Percentiles rank a stretch among this genome's conserved stretches.
Evolutionary conservation across 2,797 vertebrate genomes (phyloP).

Genomic region (Lophotriccus pileatus): DNA sequence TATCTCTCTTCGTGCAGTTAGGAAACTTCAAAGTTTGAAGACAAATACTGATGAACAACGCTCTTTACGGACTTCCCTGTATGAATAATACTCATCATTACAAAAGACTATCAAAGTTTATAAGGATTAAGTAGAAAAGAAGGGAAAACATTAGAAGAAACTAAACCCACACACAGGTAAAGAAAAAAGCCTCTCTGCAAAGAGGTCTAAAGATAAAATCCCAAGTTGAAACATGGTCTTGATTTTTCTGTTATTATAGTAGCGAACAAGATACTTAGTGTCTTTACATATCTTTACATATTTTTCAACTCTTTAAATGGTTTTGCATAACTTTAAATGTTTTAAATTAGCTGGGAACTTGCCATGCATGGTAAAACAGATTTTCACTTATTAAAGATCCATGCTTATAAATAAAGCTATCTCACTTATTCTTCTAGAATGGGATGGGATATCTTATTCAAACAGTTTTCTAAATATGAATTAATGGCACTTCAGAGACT

Average conservation of each 20-base stretch:
- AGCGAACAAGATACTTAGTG: constrained; percentile 58
- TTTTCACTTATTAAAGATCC: constrained; percentile 35
- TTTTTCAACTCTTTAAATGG: constrained; percentile 58
- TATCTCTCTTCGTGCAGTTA: constrained; percentile 49
- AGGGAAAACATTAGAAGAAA: constrained; percentile 11
- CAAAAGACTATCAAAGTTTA: constrained; percentile 19
- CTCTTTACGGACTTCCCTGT: constrained; percentile 31
- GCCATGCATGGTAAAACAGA: constrained; percentile 50
- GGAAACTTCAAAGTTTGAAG: constrained; percentile 42
- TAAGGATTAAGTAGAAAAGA: constrained; percentile 20
- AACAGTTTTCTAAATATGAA: not conserved
- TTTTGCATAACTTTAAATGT: constrained; percentile 64
- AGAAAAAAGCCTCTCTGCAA: not conserved
- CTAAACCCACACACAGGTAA: not conserved
- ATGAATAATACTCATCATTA: constrained; percentile 30
- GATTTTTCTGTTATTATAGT: constrained; percentile 43
- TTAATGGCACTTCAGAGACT: constrained; percentile 24
- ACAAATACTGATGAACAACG: constrained; percentile 47
- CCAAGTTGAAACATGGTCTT: constrained; percentile 39
- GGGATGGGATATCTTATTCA: constrained; percentile 24
- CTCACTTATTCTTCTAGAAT: not conserved
- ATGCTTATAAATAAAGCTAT: constrained; percentile 41
- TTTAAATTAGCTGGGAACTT: constrained; percentile 54
- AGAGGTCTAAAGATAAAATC: constrained; percentile 45
- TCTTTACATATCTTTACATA: constrained; percentile 66